Evolutionary conservation across 1,140 invertebrate genomes (phyloP), one percentile per base, ranked within the genome.

Genomic region (Cydia fagiglandana): DNA sequence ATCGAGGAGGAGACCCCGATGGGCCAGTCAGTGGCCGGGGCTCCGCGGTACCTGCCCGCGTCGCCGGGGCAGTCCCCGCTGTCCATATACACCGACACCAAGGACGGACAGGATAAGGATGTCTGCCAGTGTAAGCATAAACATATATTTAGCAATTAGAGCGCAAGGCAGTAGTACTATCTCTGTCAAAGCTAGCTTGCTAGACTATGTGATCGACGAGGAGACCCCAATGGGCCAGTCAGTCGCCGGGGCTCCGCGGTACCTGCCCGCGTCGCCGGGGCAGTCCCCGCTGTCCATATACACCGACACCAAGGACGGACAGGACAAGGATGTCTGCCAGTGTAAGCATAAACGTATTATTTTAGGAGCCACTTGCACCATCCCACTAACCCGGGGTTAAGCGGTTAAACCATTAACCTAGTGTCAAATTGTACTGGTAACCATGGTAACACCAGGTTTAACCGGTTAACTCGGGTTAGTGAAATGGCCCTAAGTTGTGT

Each of bases 1-100:
- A 73, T 84, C 2, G 87, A 87, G 3, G 86, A 88, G 30, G 87
- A 87, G 76, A 87, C 87, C 0, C 87, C 87, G 2, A 34, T 82
- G 17, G 84, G 74, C 0, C 85, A 85, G 76, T 17, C 45, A 9
- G 24, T 82, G 2, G 64, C 64, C 1, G 17, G 41, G 3, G 64
- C 64, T 12, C 64, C 24, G 24, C 24, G 24, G 15, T 70, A 70
- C 34, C 66, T 70, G 15, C 66, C 66, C 2, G 24, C 64, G 20
- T 24, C 56, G 4, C 50, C 50, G 50, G 50, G 50, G 50, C 75
- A 41, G 78, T 85, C 13, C 75, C 76, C 75, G 79, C 80, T 66
- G 28, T 64, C 24, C 0, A 64, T 78, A 6, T 82, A 80, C 66
- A 73, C 74, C 28, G 50, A 15, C n/a, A 53, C 50, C 56, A 61